A percentile compares a stretch with the other conserved stretches of the same genome.
These are phyloP conservation scores for Micropoecilia bifurca DNA, from an alignment of 2,797 vertebrate species.

Conservation along the genomic window DNA sequence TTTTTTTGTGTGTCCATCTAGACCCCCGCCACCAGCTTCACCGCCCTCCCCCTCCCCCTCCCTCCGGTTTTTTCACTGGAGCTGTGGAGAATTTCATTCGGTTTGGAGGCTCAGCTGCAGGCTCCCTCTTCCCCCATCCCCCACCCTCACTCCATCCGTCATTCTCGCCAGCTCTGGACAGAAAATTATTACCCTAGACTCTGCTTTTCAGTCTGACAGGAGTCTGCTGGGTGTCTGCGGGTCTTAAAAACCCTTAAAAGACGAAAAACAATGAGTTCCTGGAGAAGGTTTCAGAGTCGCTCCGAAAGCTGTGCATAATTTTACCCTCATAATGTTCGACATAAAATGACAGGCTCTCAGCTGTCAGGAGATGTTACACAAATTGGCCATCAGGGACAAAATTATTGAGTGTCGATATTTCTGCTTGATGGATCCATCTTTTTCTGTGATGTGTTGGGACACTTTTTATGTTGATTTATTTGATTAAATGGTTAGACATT, in stretches of 20 bases:
- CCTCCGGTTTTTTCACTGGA: constrained; percentile 62
- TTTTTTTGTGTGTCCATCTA: constrained; percentile 12
- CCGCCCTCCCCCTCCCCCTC: constrained; percentile 11
- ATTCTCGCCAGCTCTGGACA: constrained; percentile 61
- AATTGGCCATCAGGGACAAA: constrained; percentile 7
- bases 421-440: neutral
- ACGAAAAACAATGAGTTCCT: neutral
- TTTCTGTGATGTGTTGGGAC: neutral
- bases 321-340: neutral
- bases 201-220: constrained; percentile 46
- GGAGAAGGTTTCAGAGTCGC: neutral
- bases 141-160: constrained; percentile 59
- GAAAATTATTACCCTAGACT: constrained; percentile 61
- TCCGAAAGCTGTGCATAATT: neutral
- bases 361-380: constrained; percentile 14
- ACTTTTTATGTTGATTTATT: neutral
- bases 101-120: constrained; percentile 78
- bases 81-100: constrained; percentile 79
- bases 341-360: constrained; percentile 6
- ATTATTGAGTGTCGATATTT: neutral
- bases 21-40: constrained; percentile 18
- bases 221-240: constrained; percentile 35
- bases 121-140: constrained; percentile 56
- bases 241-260: constrained; percentile 17
- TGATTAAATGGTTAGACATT: neutral